Base-by-base conservation (phyloP, 1,140 invertebrate species). In the Drosophila quadrilineata region DNA sequence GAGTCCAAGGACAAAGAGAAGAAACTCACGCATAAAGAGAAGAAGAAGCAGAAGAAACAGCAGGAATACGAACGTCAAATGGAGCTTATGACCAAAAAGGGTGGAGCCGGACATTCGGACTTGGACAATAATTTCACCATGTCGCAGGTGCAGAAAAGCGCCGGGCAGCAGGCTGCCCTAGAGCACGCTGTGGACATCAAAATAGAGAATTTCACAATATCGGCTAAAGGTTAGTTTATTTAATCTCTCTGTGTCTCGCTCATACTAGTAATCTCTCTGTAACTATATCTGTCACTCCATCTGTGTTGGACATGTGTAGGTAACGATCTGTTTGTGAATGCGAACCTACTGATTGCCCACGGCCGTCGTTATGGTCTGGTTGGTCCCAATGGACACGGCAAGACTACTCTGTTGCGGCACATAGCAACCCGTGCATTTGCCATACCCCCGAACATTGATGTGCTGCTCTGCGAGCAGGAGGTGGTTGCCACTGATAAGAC, bases 321-420 rank as follows among this genome's bases (percentile, higher is more conserved):
- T 28, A 98, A 99, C 84, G 97, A 99, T 89, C 91, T 99, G 12
- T 99, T 99, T 90, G 95, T 98, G 6, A 99, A 99, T 91, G 99
- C 99, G 0, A 97, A 94, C 90, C 90, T 99, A 3, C 91, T 98
- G 16, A 99, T 99, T 71, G 97, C 98, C 2, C 94, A 96, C 84
- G 97, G 97, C 0, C 93, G 98, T 59, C 93, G 97, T 84, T 99
- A 99, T 90, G 99, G 99, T 87, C 91, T 99, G 3, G 98, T 99
- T 17, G 99, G 99, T 31, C 99, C 98, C 3, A 99, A 99, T 91
- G 98, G 98, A 2, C 97, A 99, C 92, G 98, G 99, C 8, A 99
- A 99, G 92, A 99, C 98, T n/a, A 99, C 99, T 0, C 89, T 99
- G 9, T 90, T 99, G 10, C 94, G 97, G 49, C 98, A 99, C 87